Base-by-base conservation (phyloP, 2,888 invertebrate genomes). In the Ochlodes sylvanus region DNA sequence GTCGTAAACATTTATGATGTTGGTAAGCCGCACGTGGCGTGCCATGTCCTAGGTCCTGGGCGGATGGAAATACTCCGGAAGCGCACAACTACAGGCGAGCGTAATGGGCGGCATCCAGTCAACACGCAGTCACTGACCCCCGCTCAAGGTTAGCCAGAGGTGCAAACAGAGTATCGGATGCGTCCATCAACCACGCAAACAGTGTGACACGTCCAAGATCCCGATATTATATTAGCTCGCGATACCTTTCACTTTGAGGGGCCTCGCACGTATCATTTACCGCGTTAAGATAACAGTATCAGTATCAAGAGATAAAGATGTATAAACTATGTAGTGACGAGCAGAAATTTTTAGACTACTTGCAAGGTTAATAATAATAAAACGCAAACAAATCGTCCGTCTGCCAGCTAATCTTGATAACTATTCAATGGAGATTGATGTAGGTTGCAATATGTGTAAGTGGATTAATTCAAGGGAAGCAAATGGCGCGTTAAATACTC, bases 161-260 rank as follows among this genome's bases (percentile, higher is more conserved):
- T 76, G 83, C 84, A 84, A 83, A 84, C 82, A 85, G 71, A 77
- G 76, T 79, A 76, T 77, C 75, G 81, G 79, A 82, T 82, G 79
- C 85, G 85, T 89, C 86, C 87, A 90, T 89, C 88, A 85, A 83
- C 79, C 76, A 78, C 74, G 84, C 87, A 89, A 88, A 90, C 89
- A 87, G 76, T 84, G 81, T 84, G 81, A 82, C 76, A 75, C 78
- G 86, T 87, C 86, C 87, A 34, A 32, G 34, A 34, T 17, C 32
- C 27, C 32, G 44, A 88, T 88, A 86, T 87, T n/a, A n/a, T n/a
- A n/a, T n/a, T 84, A 75, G 69, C 75, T 71, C 68, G 71, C 60
- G 81, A 70, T 71, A 73, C 75, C 72, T 66, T 70, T 61, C 68
- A 69, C 52, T 21, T 52, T 27, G 21, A 52, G 12, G 7, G 14